phyloP scores from a whole-genome alignment of 2,888 invertebrate genomes.

The Pristionchus entomophagus region DNA sequence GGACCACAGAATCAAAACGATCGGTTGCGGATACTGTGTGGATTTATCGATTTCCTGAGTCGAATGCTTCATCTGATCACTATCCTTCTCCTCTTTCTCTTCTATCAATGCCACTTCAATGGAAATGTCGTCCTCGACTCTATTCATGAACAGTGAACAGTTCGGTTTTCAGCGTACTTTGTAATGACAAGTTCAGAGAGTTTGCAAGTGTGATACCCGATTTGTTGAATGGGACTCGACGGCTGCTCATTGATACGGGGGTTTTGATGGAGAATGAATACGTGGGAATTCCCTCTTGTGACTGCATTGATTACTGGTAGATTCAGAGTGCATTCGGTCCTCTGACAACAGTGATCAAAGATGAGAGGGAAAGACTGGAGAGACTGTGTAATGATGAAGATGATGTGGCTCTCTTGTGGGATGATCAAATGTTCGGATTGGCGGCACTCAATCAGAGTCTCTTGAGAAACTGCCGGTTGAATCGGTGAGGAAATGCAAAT shows the following conservation, averaged over 20 bases:
- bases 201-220: background rate
- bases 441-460: background rate
- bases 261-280: slow-evolving; percentile 23
- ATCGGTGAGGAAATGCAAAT: background rate
- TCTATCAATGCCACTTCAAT: background rate
- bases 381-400: background rate
- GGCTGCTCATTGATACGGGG: background rate
- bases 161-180: too few species aligned
- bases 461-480: background rate
- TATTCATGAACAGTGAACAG: background rate
- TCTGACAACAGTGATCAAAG: background rate
- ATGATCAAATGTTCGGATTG: background rate
- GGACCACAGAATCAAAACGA: too few species aligned
- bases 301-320: background rate
- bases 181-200: background rate
- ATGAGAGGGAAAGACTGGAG: background rate
- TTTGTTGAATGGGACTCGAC: background rate
- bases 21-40: background rate
- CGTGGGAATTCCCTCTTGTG: background rate
- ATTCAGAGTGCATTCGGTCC: background rate
- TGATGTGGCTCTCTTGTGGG: background rate
- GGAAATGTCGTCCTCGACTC: background rate
- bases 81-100: background rate
- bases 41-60: background rate
- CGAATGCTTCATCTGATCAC: background rate